These are phyloP conservation scores for Ennomos quercinarius DNA, from an alignment of 2,888 invertebrate species.

Conservation along the genomic window DNA sequence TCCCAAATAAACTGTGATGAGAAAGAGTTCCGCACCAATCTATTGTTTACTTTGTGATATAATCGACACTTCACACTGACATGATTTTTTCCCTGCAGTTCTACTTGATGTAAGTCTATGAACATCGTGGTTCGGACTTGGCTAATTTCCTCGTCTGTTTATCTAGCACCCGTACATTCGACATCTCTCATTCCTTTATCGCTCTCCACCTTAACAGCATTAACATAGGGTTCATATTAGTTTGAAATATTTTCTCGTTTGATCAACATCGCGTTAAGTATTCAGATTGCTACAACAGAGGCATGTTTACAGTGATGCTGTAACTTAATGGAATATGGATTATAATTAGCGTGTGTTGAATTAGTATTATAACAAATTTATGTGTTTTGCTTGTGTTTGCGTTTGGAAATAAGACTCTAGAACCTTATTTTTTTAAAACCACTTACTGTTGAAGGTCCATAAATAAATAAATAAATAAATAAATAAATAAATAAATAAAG, in stretches of 20 bases:
- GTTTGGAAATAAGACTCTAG: too few relatives aligned
- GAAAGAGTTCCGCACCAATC: too few relatives aligned
- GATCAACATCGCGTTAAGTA: slow-evolving; percentile 28
- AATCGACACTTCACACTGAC: too few relatives aligned
- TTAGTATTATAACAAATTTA: neutral
- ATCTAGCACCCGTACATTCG: slow-evolving; percentile 29
- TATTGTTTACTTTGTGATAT: too few relatives aligned
- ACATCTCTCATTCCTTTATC: neutral
- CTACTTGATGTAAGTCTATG: slow-evolving; percentile 5
- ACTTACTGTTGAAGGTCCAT: too few relatives aligned
- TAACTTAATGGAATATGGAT: slow-evolving; percentile 38
- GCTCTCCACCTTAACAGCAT: slow-evolving; percentile 14
- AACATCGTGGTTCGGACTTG: slow-evolving; percentile 25
- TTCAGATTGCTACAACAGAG: slow-evolving; percentile 31
- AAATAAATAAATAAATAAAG: too few relatives aligned
- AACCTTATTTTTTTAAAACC: too few relatives aligned
- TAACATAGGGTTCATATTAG: slow-evolving; percentile 5
- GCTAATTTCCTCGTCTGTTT: slow-evolving; percentile 39
- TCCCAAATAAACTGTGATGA: too few relatives aligned
- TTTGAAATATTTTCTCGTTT: slow-evolving; percentile 11
- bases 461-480: too few relatives aligned
- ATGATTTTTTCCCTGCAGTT: slow-evolving; percentile 9
- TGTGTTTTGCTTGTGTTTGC: too few relatives aligned
- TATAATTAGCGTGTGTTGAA: slow-evolving; percentile 25
- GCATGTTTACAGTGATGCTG: slow-evolving; percentile 34